Conservation (phyloP, 2,797 vertebrate genomes). For the Petrocephalus schoutedeni region DNA sequence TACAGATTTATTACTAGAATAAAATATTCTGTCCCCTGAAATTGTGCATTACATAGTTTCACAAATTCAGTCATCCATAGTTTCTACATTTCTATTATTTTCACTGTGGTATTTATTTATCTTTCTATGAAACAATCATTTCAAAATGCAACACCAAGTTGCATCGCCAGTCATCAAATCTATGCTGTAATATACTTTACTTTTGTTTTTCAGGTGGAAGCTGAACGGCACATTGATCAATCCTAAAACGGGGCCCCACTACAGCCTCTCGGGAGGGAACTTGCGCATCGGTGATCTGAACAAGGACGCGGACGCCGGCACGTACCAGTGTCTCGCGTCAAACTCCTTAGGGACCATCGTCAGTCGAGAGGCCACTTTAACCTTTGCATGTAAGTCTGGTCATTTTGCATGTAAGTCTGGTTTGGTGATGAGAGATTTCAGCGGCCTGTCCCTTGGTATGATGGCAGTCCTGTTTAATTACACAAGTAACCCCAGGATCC, state of each 20-base stretch:
- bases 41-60: neutral
- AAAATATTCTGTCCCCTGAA: neutral
- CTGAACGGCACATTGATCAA: slow-evolving; percentile 80
- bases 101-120: neutral
- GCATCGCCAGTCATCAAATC: neutral
- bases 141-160: neutral
- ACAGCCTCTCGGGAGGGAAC: slow-evolving; percentile 83
- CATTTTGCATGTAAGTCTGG: neutral
- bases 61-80: neutral
- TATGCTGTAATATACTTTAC: neutral
- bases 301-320: slow-evolving; percentile 81
- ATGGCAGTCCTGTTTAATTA: neutral
- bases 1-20: neutral
- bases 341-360: slow-evolving; percentile 87
- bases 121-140: neutral
- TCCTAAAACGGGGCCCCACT: slow-evolving; percentile 77
- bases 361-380: slow-evolving; percentile 86
- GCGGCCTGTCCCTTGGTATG: neutral
- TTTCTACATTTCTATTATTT: neutral
- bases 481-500: neutral
- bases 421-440: neutral
- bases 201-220: slow-evolving; percentile 76
- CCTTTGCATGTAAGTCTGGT: slow-evolving; percentile 87
- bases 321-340: slow-evolving; percentile 88
- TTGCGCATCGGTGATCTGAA: slow-evolving; percentile 85